Conservation (phyloP, 1,140 invertebrate species). For the Neomicropteryx cornuta region DNA sequence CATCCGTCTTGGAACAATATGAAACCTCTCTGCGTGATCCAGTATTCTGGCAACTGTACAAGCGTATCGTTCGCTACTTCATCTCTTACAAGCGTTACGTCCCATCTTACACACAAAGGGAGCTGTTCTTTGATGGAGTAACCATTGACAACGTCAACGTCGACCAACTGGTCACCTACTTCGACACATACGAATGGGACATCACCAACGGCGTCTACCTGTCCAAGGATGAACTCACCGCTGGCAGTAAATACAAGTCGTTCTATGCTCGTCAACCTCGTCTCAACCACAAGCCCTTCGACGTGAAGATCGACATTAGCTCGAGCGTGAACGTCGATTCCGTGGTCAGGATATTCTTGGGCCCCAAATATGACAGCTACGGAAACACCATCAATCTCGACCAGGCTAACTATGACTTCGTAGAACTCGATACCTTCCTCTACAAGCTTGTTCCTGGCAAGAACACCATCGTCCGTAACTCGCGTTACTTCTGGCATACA, state of each 20-base stretch:
- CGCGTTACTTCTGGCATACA: slow-evolving; percentile 50
- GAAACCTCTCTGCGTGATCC: slow-evolving; percentile 37
- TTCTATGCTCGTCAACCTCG: slow-evolving; percentile 25
- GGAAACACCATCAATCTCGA: slow-evolving; percentile 45
- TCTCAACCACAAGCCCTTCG: slow-evolving; percentile 42
- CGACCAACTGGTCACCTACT: slow-evolving; percentile 39
- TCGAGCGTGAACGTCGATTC: slow-evolving; percentile 9
- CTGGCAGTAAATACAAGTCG: slow-evolving; percentile 3
- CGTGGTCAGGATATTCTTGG: slow-evolving; percentile 12
- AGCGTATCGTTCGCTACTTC: slow-evolving; percentile 42
- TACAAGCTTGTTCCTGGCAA: slow-evolving; percentile 50
- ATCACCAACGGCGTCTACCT: slow-evolving; percentile 26
- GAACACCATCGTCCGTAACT: slow-evolving; percentile 54
- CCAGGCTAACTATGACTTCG: slow-evolving; percentile 46
- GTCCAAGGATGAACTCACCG: slow-evolving; percentile 11
- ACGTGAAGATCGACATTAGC: slow-evolving; percentile 9
- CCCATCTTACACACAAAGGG: slow-evolving; percentile 30
- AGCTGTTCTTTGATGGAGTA: slow-evolving; percentile 45
- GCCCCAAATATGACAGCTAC: slow-evolving; percentile 31
- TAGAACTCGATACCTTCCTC: slow-evolving; percentile 58
- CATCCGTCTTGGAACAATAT: slow-evolving; percentile 31
- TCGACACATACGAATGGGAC: slow-evolving; percentile 35
- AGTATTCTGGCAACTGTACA: slow-evolving; percentile 41
- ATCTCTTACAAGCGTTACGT: slow-evolving; percentile 32
- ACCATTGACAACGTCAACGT: slow-evolving; percentile 42